Evolutionary conservation across 2,113 vertebrate genomes (phyloP).

Genomic region (Ginglymostoma cirratum): DNA sequence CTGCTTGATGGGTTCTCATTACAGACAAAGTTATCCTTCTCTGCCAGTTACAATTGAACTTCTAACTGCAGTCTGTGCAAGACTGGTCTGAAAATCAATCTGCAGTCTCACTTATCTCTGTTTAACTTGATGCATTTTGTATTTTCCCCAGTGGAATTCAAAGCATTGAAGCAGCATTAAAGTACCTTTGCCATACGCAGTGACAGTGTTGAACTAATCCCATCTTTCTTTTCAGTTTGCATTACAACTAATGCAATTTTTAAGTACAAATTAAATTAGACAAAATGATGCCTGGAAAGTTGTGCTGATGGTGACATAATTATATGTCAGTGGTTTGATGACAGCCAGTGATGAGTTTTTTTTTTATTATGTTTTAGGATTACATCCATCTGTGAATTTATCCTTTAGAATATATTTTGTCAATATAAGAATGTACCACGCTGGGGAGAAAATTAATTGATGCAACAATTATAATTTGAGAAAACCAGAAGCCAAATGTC

Average conservation of each 20-base stretch:
- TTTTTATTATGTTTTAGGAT: too few relatives aligned
- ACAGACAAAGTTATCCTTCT: neutral
- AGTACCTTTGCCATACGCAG: neutral
- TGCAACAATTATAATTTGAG: neutral
- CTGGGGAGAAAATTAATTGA: too few relatives aligned
- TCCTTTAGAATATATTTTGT: neutral
- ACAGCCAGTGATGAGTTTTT: neutral
- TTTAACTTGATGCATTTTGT: neutral
- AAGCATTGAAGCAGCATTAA: too few relatives aligned
- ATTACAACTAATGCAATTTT: neutral
- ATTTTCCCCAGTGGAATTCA: neutral
- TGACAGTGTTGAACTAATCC: neutral
- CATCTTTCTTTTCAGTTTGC: neutral
- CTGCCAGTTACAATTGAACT: neutral
- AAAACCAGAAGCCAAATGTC: neutral
- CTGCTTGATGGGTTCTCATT: neutral
- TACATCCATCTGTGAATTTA: too few relatives aligned
- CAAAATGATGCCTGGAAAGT: neutral
- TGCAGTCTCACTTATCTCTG: neutral
- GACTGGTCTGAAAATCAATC: neutral
- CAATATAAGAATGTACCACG: neutral
- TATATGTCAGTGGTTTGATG: neutral
- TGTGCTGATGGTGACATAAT: neutral
- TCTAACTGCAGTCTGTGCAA: neutral
- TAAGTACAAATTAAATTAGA: conserved; percentile 21